These are phyloP conservation scores for Poeciliopsis retropinna DNA, from an alignment of 2,113 vertebrate species.

Conservation along the genomic window DNA sequence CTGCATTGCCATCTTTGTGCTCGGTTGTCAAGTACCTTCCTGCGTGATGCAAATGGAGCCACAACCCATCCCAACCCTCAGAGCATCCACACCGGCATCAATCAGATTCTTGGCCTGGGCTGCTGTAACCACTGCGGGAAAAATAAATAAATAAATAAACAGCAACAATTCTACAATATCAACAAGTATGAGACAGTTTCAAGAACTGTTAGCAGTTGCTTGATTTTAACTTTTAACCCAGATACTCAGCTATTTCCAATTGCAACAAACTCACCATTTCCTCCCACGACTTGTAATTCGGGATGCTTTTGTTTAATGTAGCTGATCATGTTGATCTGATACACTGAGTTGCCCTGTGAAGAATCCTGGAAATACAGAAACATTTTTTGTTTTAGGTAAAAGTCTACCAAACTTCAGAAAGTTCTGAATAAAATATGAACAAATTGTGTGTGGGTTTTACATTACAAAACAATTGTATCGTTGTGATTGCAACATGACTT, in stretches of 20 bases:
- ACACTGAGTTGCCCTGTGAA: constrained; percentile 93
- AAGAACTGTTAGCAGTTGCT: not conserved
- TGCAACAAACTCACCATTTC: constrained; percentile 84
- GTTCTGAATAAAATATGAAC: not conserved
- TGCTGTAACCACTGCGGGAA: constrained; percentile 87
- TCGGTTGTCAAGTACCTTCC: constrained; percentile 81
- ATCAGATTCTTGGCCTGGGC: constrained; percentile 95
- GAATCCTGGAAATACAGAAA: constrained; percentile 82
- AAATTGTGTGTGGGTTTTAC: not conserved
- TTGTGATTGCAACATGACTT: too few relatives aligned
- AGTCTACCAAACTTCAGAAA: not conserved
- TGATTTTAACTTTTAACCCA: not conserved
- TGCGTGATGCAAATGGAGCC: constrained; percentile 96
- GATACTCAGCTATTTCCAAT: not conserved
- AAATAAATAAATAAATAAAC: too few relatives aligned
- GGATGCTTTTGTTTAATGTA: constrained; percentile 92
- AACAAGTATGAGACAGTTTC: too few relatives aligned
- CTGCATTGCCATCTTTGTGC: not conserved
- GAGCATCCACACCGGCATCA: constrained; percentile 89
- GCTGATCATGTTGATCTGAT: constrained; percentile 92
- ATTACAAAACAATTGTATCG: not conserved
- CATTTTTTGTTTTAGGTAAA: not conserved
- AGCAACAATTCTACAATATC: not conserved
- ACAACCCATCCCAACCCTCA: constrained; percentile 93
- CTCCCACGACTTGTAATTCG: constrained; percentile 89